A percentile compares a stretch with the other conserved stretches of the same genome.
Conservation (phyloP, 2,797 vertebrate species). For the Spatula clypeata region DNA sequence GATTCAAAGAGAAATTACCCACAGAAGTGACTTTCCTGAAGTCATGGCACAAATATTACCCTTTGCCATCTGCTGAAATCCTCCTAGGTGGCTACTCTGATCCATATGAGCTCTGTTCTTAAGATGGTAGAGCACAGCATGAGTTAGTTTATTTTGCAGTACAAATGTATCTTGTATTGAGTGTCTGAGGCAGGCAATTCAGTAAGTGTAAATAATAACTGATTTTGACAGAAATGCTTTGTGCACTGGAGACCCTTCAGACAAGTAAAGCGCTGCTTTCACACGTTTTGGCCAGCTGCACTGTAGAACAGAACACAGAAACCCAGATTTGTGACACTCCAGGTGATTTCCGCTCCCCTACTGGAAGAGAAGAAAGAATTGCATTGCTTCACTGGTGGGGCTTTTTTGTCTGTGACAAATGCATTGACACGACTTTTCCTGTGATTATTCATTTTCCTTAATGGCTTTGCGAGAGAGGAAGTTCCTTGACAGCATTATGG, state of each 20-base stretch:
- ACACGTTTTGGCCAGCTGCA: neutral
- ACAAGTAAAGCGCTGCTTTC: neutral
- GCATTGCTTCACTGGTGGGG: neutral
- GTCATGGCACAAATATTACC: neutral
- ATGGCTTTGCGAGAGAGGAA: neutral
- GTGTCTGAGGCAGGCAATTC: neutral
- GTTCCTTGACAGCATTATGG: neutral
- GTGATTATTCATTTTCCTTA: neutral
- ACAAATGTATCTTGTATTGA: neutral
- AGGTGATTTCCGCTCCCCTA: neutral
- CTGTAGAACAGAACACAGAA: neutral
- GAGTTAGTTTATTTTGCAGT: neutral
- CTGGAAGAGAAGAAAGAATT: neutral
- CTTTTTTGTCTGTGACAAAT: neutral
- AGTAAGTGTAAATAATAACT: neutral
- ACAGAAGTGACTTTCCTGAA: neutral
- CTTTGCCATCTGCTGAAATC: neutral
- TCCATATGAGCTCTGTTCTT: neutral
- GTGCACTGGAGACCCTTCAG: neutral
- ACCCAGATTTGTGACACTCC: neutral
- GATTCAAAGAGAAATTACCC: neutral
- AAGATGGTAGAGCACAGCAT: neutral
- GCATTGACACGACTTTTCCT: neutral
- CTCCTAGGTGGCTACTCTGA: neutral
- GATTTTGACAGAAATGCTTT: slow-evolving; percentile 1